Evolutionary conservation across 2,888 invertebrate genomes (phyloP).

Genomic region (Scotopteryx bipunctaria): DNA sequence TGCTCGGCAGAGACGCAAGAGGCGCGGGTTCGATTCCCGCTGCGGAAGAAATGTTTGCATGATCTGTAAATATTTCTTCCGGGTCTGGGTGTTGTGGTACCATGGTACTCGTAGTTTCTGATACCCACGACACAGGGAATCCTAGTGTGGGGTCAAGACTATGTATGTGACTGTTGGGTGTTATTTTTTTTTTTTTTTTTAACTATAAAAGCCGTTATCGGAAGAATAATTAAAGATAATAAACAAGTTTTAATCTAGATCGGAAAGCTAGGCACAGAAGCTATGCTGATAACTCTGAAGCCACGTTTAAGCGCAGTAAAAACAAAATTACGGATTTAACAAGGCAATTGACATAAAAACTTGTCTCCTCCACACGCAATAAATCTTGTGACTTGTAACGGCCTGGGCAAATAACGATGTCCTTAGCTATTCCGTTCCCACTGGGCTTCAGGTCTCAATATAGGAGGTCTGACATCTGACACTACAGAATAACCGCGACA

Average conservation of each 20-base stretch:
- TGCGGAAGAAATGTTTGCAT: no score
- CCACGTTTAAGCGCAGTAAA: conserved; percentile 44
- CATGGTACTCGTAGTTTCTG: no score
- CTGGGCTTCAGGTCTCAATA: conserved; percentile 25
- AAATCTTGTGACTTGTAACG: conserved; percentile 45
- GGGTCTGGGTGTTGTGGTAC: no score
- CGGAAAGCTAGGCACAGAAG: conserved; percentile 8
- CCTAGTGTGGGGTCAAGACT: no score
- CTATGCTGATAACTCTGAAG: conserved; percentile 29
- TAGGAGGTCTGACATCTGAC: conserved; percentile 25
- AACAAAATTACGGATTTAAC: conserved; percentile 55
- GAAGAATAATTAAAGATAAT: no score
- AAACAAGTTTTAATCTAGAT: not conserved
- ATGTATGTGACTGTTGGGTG: no score
- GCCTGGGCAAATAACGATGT: conserved; percentile 40
- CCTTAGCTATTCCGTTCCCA: conserved; percentile 26
- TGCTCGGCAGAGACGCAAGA: no score
- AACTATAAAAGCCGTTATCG: no score
- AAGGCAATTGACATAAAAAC: conserved; percentile 45
- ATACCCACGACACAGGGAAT: no score
- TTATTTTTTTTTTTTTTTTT: no score
- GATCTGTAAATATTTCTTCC: no score
- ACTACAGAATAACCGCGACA: conserved; percentile 5
- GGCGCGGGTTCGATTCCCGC: no score
- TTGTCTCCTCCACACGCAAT: conserved; percentile 50